These are phyloP conservation scores for Argynnis bischoffii DNA, from an alignment of 2,888 invertebrate genomes.

Conservation along the genomic window DNA sequence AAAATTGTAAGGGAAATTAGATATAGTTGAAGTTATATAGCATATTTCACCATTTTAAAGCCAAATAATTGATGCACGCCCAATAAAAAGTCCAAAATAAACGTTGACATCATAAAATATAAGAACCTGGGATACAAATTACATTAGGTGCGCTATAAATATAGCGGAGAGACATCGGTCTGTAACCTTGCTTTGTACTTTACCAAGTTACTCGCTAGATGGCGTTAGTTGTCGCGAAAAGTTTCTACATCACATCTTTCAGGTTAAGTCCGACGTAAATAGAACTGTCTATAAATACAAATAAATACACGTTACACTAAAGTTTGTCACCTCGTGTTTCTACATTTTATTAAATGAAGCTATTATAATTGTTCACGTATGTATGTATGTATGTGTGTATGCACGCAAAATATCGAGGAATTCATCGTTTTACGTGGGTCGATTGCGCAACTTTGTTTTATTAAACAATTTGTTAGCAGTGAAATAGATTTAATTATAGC, in stretches of 20 bases:
- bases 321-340: slow-evolving; percentile 3
- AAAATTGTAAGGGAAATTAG: no score
- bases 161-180: slow-evolving; percentile 42
- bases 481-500: slow-evolving; percentile 16
- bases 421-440: background rate
- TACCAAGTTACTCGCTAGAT: slow-evolving; percentile 71
- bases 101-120: slow-evolving; percentile 43
- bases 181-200: slow-evolving; percentile 46
- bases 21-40: background rate
- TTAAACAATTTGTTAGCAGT: background rate
- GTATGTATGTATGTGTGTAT: no score
- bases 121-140: slow-evolving; percentile 45
- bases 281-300: slow-evolving; percentile 30
- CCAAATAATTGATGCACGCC: slow-evolving; percentile 21
- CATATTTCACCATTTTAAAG: background rate
- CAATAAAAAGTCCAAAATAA: slow-evolving; percentile 37
- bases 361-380: background rate
- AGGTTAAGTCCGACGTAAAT: slow-evolving; percentile 35
- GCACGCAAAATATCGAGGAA: no score
- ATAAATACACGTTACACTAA: slow-evolving; percentile 11
- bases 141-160: slow-evolving; percentile 44
- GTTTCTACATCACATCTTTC: slow-evolving; percentile 40
- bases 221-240: slow-evolving; percentile 57
- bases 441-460: slow-evolving; percentile 1
- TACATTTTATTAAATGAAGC: slow-evolving; percentile 3